phyloP scores from a whole-genome alignment of 1,140 invertebrate species.

The Drosophila saltans region DNA sequence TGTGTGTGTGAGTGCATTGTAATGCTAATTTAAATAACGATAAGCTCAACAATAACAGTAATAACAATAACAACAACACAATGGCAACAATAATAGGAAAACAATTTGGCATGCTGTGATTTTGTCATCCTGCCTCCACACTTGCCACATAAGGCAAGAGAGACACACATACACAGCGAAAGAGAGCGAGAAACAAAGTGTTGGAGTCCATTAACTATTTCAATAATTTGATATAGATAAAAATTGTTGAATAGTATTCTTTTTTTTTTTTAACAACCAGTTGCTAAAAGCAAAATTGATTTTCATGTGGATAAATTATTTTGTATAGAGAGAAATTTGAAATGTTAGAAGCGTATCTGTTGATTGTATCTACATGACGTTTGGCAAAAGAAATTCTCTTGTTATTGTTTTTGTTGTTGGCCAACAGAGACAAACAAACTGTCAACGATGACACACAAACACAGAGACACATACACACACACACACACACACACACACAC shows the following conservation, averaged over 20 bases:
- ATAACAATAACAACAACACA: slow-evolving; percentile 45
- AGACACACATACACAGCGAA: background rate
- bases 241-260: no score
- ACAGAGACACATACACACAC: slow-evolving; percentile 2
- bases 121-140: slow-evolving; percentile 48
- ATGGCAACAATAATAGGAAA: slow-evolving; percentile 77
- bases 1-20: slow-evolving; percentile 61
- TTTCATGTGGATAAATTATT: background rate
- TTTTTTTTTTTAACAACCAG: no score
- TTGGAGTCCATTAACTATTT: slow-evolving; percentile 3
- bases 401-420: slow-evolving; percentile 11
- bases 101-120: slow-evolving; percentile 79
- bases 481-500: slow-evolving; percentile 6
- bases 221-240: background rate
- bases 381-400: background rate
- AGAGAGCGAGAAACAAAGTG: background rate
- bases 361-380: background rate
- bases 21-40: slow-evolving; percentile 80
- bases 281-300: no score
- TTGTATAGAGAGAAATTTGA: background rate
- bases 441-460: slow-evolving; percentile 37
- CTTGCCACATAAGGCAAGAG: slow-evolving; percentile 9
- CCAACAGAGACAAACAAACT: slow-evolving; percentile 35
- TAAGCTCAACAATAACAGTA: slow-evolving; percentile 65
- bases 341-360: slow-evolving; percentile 7